Percentiles rank a stretch among this genome's conserved stretches.
phyloP scores from a whole-genome alignment of 2,113 vertebrate species.

The Spilogale gracilis region DNA sequence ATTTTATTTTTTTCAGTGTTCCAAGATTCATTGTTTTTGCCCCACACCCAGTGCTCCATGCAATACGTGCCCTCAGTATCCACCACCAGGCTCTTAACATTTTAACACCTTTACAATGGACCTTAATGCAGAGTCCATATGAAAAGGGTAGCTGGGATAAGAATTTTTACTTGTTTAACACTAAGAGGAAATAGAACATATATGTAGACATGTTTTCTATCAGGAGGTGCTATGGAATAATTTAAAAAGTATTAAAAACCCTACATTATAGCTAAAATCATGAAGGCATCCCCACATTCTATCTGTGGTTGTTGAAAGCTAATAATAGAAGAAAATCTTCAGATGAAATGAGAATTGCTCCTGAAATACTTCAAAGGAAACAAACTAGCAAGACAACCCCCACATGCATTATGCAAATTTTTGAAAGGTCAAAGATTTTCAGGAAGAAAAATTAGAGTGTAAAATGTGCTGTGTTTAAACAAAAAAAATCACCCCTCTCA shows the following conservation, averaged over 20 bases:
- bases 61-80: too few species aligned
- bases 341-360: constrained; percentile 13
- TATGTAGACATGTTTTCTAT: not conserved
- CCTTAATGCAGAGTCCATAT: not conserved
- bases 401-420: not conserved
- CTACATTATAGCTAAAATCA: not conserved
- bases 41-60: too few species aligned
- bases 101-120: not conserved
- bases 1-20: too few species aligned
- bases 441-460: constrained; percentile 38
- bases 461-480: not conserved
- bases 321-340: constrained; percentile 7
- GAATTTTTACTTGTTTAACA: not conserved
- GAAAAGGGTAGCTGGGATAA: not conserved
- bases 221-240: not conserved
- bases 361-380: constrained; percentile 45
- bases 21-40: too few species aligned
- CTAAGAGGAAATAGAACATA: not conserved
- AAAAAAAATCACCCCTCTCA: not conserved
- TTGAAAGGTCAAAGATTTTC: constrained; percentile 62
- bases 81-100: too few species aligned
- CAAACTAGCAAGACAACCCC: constrained; percentile 14
- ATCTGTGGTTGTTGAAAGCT: not conserved
- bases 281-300: not conserved
- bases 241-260: not conserved